Evolutionary conservation across 37 sponge, comb jelly and placozoan species (phyloP), one percentile per base, ranked within the genome.

Genomic region (Chondrilla cf. caribensis): DNA sequence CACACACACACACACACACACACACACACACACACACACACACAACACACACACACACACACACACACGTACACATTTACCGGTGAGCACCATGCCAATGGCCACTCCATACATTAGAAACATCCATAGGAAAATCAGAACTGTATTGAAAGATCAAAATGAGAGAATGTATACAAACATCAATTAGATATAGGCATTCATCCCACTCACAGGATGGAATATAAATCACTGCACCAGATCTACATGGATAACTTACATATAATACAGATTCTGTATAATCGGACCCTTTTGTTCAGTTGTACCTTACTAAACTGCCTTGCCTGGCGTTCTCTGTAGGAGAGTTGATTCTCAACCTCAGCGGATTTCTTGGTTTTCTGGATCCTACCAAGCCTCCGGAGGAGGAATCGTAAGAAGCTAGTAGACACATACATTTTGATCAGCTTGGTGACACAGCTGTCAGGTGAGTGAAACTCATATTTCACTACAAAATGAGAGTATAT

Each of bases 1-100:
- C 36, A 80, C 81, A 80, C 60, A 80, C 81, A 80, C 81, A 80
- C 81, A 80, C 81, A 58, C 60, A 43, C 54, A 42, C 54, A 77
- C 78, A 77, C 54, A 26, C 29, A 41, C 54, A 77, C 78, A 77
- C 54, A 77, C 81, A 80, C 81, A 80, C 59, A 58, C 58, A 80
- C 26, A 54, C 57, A 54, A 86, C 66, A 54, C 47, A 36, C 21
- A 88, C 37, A 58, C 83, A 68, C 31, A 76, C 84, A 18, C 60
- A 67, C 60, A 78, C 70, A 79, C 88, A 88, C 77, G 43, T 38
- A 60, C 26, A 55, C 47, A 87, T 70, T 33, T 83, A 47, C 66
- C 66, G 28, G 28, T 80, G 81, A 73, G 88, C 84, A 36, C 84
- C 84, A 80, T 60, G 6, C 6, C 64, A 62, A 29, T 62, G 64